Evolutionary conservation across 2,888 invertebrate genomes (phyloP).

Genomic region (Leucophenga montana): DNA sequence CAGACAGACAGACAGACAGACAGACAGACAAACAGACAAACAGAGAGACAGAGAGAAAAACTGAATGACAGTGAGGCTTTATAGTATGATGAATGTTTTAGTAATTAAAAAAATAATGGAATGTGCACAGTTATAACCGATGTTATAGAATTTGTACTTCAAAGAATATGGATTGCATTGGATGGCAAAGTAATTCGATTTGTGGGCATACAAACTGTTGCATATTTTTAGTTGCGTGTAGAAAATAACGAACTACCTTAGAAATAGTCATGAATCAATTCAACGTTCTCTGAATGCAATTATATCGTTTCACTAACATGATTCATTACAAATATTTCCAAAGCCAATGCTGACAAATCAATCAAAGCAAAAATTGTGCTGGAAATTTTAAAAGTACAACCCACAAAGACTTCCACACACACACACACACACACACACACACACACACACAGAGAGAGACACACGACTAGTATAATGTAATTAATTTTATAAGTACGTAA

Average conservation of each 20-base stretch:
- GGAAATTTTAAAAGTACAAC: conserved; percentile 7
- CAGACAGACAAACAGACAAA: conserved; percentile 27
- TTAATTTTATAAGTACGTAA: no score
- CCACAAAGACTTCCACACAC: no score
- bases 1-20: conserved; percentile 20
- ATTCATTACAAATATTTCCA: conserved; percentile 53
- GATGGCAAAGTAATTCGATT: background rate
- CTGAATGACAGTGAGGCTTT: background rate
- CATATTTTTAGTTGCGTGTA: conserved; percentile 52
- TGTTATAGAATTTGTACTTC: background rate
- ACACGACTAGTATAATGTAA: no score
- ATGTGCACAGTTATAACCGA: background rate
- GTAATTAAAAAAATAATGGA: conserved; percentile 13
- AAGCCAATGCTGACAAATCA: conserved; percentile 49
- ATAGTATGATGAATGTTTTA: conserved; percentile 1
- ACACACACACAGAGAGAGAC: no score
- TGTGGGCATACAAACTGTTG: conserved; percentile 11
- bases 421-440: no score
- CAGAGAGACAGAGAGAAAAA: background rate
- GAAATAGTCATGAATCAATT: conserved; percentile 5
- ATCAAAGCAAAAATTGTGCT: background rate
- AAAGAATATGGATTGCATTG: background rate
- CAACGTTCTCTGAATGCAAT: conserved; percentile 2
- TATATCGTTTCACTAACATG: no score
- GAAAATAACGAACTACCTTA: conserved; percentile 10